Evolutionary conservation across 2,113 vertebrate genomes (phyloP), one percentile per base, ranked within the genome.

Genomic region (Macquaria ambigua): DNA sequence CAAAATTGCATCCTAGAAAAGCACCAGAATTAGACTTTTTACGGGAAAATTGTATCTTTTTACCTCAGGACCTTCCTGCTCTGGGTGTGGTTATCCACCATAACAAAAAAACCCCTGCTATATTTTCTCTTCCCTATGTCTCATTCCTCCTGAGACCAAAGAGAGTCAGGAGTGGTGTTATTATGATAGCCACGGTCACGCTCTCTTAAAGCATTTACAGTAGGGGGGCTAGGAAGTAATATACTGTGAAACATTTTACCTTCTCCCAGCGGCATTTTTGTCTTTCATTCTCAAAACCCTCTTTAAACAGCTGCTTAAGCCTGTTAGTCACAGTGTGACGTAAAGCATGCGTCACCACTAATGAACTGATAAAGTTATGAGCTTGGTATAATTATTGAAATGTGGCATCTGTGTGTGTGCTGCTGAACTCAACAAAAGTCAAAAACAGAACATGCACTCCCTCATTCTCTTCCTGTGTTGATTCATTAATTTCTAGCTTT

Each of bases 251-350:
- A 58, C 41, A 21, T 64, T 80, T 82, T 50, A 59, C 58, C 50
- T 62, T 53, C 53, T 61, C 63, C 59, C 50, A 39, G 31, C 9
- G 20, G 50, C n/a, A 63, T 77, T 90, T 89, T 59, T 43, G 31
- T 59, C 43, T 52, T 63, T 58, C 61, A 59, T 84, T 84, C 10
- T 75, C 12, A 74, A 82, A 80, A 34, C 64, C 31, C 8, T 20
- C 10, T 81, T 77, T 70, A 72, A 89, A 83, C 53, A 74, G 73
- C 71, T 62, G 46, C 50, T 82, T 71, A 69, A 80, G 64, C 78
- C 46, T 31, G 53, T 90, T 90, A 77, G 81, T 91, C 88, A 87
- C 81, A 73, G 52, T 11, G 63, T 83, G 83, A 81, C 41, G 62
- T 67, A 9, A 48, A 81, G 8, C 69, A 7, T 61, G 77, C 86